These are phyloP conservation scores for Pseudorasbora parva DNA, from an alignment of 2,113 vertebrate species.

Conservation along the genomic window DNA sequence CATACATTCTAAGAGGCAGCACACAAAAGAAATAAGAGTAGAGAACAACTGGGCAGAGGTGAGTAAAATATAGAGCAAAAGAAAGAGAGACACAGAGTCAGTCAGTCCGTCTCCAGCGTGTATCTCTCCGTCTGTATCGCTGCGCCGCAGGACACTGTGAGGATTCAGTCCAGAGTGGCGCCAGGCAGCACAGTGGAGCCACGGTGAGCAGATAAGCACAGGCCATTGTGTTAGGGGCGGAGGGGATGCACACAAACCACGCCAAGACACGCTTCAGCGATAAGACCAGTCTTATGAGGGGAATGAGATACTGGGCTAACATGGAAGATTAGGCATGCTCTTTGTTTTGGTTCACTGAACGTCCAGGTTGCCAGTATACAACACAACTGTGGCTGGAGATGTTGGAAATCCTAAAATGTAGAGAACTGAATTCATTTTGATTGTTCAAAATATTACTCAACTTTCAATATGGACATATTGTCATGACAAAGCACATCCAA, in stretches of 20 bases:
- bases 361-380: too few species aligned
- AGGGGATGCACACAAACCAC: conserved; percentile 3
- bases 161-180: conserved; percentile 19
- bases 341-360: neutral
- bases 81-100: neutral
- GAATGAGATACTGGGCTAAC: neutral
- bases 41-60: conserved; percentile 9
- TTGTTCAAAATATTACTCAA: neutral
- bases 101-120: neutral
- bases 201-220: conserved; percentile 44
- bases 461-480: neutral
- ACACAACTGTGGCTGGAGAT: neutral
- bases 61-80: neutral
- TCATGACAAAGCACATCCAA: neutral
- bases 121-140: conserved; percentile 45
- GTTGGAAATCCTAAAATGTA: neutral
- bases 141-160: conserved; percentile 20
- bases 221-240: conserved; percentile 29
- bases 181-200: neutral
- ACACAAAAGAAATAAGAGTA: neutral
- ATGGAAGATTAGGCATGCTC: conserved; percentile 5
- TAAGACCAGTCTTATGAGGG: conserved; percentile 3
- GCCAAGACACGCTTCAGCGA: conserved; percentile 33
- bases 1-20: neutral
- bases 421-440: neutral